Evolutionary conservation across 2,888 invertebrate genomes (phyloP), one percentile per base, ranked within the genome.

Genomic region (Cyaniris semiargus): DNA sequence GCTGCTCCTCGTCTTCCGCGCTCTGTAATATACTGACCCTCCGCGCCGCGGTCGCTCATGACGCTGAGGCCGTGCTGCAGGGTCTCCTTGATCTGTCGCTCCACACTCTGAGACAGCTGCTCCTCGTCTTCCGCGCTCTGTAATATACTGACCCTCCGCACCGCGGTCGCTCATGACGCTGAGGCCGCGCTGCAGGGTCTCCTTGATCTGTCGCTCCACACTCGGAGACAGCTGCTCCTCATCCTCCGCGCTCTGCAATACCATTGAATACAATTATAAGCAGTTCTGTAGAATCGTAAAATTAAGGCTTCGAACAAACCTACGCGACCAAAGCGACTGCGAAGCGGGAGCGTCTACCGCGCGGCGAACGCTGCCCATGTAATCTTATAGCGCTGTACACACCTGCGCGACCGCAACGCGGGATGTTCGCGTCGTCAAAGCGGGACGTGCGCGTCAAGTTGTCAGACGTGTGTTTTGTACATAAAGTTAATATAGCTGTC

Each of bases 81-180:
- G 0, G 92, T 91, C 4, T 90, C 91, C 79, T 93, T 93, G 79
- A 93, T 93, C 84, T 94, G 90, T 60, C 91, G 89, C 78, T 92
- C 87, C 56, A 94, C 87, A 0, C 86, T 84, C 0, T 86, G 84
- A 0, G 89, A 84, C 8, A 92, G 79, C 0, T 87, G 81, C 0
- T 86, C 78, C 7, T 85, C 80, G 0, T 83, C 85, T 7, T 81
- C 81, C 3, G 77, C 44, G 8, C 77, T 81, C 83, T 83, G 77
- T 1, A 74, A 77, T 76, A 71, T 53, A 60, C 53, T 75, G 79
- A 88, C 88, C 88, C 84, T 89, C 88, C 3, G 86, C 75, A 21
- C 83, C 82, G 70, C 76, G 82, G 6, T 80, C 89, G 78, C 85
- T 86, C 89, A 94, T 93, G 58, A 86, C 85, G 80, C 82, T 88